phyloP scores from a whole-genome alignment of 1,140 invertebrate genomes.

The Drosophila novamexicana region DNA sequence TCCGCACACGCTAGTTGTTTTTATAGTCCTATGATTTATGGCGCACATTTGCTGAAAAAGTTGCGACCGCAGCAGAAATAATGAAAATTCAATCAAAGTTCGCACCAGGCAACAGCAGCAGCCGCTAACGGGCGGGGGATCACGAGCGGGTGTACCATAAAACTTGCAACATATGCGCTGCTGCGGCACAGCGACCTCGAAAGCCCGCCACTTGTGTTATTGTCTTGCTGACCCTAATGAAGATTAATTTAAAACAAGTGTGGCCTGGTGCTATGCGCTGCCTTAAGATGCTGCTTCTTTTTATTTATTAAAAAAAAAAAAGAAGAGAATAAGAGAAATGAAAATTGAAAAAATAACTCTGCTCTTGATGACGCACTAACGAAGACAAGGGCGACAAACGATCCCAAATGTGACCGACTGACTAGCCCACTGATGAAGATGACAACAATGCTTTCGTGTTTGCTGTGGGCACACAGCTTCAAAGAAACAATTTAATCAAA shows the following conservation, averaged over 20 bases:
- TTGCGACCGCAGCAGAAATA: conserved; percentile 70
- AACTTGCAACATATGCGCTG: conserved; percentile 56
- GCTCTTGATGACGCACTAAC: conserved; percentile 38
- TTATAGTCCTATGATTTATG: conserved; percentile 63
- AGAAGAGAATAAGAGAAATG: conserved; percentile 1
- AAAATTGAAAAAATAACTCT: conserved; percentile 24
- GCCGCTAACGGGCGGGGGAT: background rate
- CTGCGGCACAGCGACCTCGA: conserved; percentile 22
- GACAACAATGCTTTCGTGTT: conserved; percentile 30
- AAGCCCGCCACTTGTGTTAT: conserved; percentile 35
- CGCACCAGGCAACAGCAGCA: conserved; percentile 24
- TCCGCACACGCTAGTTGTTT: conserved; percentile 3
- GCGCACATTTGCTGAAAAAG: conserved; percentile 50
- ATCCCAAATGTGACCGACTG: conserved; percentile 4
- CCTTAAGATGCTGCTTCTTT: conserved; percentile 10
- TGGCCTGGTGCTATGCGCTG: conserved; percentile 19
- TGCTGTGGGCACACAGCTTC: conserved; percentile 8
- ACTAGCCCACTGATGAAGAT: conserved; percentile 23
- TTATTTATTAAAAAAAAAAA: conserved; percentile 36
- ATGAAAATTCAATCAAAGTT: conserved; percentile 82
- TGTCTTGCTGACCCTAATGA: conserved; percentile 70
- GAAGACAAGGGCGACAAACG: background rate
- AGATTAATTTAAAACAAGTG: conserved; percentile 78
- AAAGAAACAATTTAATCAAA: conserved; percentile 60
- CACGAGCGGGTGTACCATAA: background rate